A percentile compares a stretch with the other conserved stretches of the same genome.
These are phyloP conservation scores for Bucco capensis DNA, from an alignment of 2,113 vertebrate genomes.

Conservation along the genomic window DNA sequence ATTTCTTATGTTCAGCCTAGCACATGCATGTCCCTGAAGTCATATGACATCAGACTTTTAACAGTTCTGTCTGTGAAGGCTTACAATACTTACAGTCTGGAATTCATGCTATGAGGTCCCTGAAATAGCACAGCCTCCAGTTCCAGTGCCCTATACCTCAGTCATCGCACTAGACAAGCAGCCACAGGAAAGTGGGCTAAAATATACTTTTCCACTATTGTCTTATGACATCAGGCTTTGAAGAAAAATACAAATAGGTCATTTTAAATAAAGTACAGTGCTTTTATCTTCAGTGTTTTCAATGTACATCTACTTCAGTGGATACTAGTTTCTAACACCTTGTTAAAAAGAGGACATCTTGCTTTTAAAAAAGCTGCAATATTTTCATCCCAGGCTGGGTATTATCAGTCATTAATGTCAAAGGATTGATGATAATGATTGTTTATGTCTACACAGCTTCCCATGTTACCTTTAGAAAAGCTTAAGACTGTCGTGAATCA, in stretches of 20 bases:
- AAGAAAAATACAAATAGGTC: background rate
- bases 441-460: background rate
- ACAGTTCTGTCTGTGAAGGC: background rate
- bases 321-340: background rate
- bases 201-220: background rate
- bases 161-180: background rate
- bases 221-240: background rate
- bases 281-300: background rate
- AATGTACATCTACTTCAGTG: background rate
- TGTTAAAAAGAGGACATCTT: background rate
- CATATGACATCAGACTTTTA: background rate
- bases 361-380: background rate
- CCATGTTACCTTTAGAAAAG: background rate
- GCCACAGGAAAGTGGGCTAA: background rate
- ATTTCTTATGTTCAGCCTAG: background rate
- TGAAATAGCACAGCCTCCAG: background rate
- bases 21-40: background rate
- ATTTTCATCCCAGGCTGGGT: background rate
- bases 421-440: background rate
- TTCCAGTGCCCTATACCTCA: background rate
- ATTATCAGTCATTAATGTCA: background rate
- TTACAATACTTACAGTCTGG: background rate
- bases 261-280: background rate
- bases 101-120: background rate
- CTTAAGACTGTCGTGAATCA: background rate